These are phyloP conservation scores for Pherbina coryleti DNA, from an alignment of 2,888 invertebrate species.

Conservation along the genomic window DNA sequence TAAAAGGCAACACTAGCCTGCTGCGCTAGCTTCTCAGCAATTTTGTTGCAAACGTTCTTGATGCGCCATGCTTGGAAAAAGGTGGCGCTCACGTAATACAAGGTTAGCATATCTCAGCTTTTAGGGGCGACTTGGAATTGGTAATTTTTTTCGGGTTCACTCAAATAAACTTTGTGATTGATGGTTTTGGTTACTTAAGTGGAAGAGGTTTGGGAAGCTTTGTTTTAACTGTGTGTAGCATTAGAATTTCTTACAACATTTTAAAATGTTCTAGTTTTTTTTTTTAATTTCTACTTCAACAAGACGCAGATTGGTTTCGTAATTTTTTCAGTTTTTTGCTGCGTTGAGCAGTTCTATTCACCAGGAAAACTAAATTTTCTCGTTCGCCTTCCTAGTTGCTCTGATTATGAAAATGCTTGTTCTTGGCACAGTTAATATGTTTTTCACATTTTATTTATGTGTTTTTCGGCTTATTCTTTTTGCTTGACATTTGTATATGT, in stretches of 20 bases:
- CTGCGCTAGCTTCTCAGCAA: slow-evolving; percentile 74
- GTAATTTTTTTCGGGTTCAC: neutral
- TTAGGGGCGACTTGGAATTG: neutral
- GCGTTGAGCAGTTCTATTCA: neutral
- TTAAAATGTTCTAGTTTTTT: neutral
- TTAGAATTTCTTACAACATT: neutral
- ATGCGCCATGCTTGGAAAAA: slow-evolving; percentile 85
- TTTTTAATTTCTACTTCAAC: neutral
- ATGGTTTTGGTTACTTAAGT: neutral
- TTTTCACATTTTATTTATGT: slow-evolving; percentile 13
- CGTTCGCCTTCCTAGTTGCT: neutral
- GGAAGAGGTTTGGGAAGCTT: neutral
- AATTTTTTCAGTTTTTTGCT: neutral
- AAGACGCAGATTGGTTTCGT: slow-evolving; percentile 13
- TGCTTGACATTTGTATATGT: slow-evolving; percentile 21
- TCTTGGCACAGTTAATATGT: slow-evolving; percentile 28
- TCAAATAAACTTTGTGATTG: neutral
- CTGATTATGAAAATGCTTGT: neutral
- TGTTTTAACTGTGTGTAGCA: neutral
- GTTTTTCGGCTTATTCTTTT: neutral
- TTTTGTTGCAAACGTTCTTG: slow-evolving; percentile 77
- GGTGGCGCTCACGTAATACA: slow-evolving; percentile 87
- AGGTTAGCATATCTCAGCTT: slow-evolving; percentile 74
- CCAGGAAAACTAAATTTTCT: neutral
- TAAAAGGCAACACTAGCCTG: slow-evolving; percentile 75